Evolutionary conservation across 2,113 vertebrate genomes (phyloP).

Genomic region (Chamaea fasciata): DNA sequence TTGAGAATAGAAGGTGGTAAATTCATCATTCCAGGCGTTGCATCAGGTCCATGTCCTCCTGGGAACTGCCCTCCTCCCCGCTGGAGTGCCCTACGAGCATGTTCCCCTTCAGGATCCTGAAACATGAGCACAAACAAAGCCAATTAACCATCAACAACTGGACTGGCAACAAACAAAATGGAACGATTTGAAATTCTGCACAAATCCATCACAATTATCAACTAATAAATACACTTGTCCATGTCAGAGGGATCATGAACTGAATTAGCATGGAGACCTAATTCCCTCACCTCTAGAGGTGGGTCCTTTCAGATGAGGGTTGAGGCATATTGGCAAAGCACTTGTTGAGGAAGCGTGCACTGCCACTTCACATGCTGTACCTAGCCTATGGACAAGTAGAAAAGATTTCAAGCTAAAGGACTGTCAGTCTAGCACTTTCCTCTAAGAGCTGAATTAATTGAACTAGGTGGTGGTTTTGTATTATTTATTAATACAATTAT

Average conservation of each 20-base stretch:
- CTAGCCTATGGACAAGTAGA: constrained; percentile 67
- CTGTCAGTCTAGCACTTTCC: constrained; percentile 44
- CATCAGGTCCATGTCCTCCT: constrained; percentile 83
- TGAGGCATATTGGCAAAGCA: constrained; percentile 62
- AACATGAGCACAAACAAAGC: constrained; percentile 31
- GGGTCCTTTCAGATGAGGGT: constrained; percentile 55
- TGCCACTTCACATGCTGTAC: constrained; percentile 61
- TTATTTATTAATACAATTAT: neutral
- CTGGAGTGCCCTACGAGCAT: constrained; percentile 90
- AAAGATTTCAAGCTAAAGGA: constrained; percentile 66
- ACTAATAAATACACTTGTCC: constrained; percentile 39
- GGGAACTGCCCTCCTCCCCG: constrained; percentile 82
- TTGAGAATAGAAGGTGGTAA: constrained; percentile 92
- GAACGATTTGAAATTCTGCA: constrained; percentile 21
- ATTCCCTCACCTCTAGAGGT: constrained; percentile 61
- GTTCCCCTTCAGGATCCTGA: constrained; percentile 95
- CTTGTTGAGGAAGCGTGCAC: constrained; percentile 48
- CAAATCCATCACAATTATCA: constrained; percentile 38
- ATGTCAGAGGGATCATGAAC: constrained; percentile 44
- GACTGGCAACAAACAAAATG: neutral
- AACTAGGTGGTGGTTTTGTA: neutral
- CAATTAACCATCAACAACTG: neutral
- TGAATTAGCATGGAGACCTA: constrained; percentile 46
- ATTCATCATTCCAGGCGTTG: constrained; percentile 85
- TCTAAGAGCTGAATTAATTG: constrained; percentile 56